Conservation (phyloP, 1,140 invertebrate species). For the Papilio machaon region DNA sequence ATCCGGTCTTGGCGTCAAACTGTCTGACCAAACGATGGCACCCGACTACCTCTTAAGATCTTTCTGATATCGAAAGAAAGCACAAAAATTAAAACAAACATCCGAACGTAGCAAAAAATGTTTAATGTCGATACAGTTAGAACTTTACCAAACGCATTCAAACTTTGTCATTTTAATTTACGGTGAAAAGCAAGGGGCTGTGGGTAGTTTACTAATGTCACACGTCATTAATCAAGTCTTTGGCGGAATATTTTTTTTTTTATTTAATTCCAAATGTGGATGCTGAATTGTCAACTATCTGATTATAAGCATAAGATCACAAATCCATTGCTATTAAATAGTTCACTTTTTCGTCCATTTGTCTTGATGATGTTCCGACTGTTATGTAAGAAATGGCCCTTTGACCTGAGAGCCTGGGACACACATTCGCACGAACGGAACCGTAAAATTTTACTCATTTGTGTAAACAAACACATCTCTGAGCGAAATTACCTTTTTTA, state of each 20-base stretch:
- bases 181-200: conserved; percentile 61
- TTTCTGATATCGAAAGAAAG: conserved; percentile 52
- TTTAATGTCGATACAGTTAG: conserved; percentile 41
- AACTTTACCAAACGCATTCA: conserved; percentile 26
- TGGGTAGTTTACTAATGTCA: conserved; percentile 71
- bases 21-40: conserved; percentile 58
- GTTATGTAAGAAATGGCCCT: conserved; percentile 44
- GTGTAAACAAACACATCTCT: conserved; percentile 46
- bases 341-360: conserved; percentile 41
- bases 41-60: conserved; percentile 46
- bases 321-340: neutral
- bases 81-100: conserved; percentile 41
- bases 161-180: conserved; percentile 57
- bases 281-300: neutral
- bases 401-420: conserved; percentile 43
- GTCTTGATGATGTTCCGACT: conserved; percentile 43
- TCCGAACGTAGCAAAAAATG: conserved; percentile 32
- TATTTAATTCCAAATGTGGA: neutral
- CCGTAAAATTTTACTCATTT: conserved; percentile 45
- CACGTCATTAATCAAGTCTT: conserved; percentile 70
- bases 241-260: conserved; percentile 43
- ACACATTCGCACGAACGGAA: conserved; percentile 45
- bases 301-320: conserved; percentile 19
- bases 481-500: conserved; percentile 4
- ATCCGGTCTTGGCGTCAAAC: conserved; percentile 68